A percentile compares a stretch with the other conserved stretches of the same genome.
Evolutionary conservation across 2,113 vertebrate genomes (phyloP).

Genomic region (Holacanthus passer): DNA sequence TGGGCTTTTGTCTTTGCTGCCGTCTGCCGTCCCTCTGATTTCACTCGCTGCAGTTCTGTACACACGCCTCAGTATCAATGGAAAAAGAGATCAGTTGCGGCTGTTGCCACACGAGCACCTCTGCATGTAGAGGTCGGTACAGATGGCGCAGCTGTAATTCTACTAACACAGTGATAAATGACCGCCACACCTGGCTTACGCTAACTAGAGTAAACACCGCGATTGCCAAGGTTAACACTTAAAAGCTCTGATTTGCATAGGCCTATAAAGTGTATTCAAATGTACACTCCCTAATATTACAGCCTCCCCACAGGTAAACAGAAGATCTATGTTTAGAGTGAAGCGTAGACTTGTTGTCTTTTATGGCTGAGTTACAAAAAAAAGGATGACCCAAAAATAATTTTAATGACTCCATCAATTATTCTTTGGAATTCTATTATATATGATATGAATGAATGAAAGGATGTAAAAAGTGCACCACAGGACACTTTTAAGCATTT

Average conservation of each 20-base stretch:
- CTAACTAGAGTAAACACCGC: constrained; percentile 65
- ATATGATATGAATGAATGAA: too few species aligned
- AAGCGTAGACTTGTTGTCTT: constrained; percentile 6
- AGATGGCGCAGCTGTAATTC: constrained; percentile 55
- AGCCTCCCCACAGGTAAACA: constrained; percentile 42
- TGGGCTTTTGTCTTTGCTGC: constrained; percentile 37
- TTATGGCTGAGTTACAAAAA: neutral
- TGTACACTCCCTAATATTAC: constrained; percentile 10
- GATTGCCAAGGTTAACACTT: constrained; percentile 73
- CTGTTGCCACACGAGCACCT: neutral
- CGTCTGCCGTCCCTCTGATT: neutral
- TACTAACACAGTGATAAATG: constrained; percentile 54
- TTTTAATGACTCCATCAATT: neutral
- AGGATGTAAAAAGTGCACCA: neutral
- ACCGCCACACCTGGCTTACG: constrained; percentile 64
- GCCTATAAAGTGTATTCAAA: constrained; percentile 71
- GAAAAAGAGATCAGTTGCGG: constrained; percentile 24
- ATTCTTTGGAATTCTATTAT: too few species aligned
- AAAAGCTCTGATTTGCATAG: constrained; percentile 71
- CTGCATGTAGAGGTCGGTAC: constrained; percentile 26
- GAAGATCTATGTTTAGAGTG: constrained; percentile 43
- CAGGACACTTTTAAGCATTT: too few species aligned
- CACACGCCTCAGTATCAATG: neutral
- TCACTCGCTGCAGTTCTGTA: neutral
- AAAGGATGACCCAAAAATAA: neutral